Base-by-base conservation (phyloP, 1,140 invertebrate genomes). In the Temnothorax nylanderi region DNA sequence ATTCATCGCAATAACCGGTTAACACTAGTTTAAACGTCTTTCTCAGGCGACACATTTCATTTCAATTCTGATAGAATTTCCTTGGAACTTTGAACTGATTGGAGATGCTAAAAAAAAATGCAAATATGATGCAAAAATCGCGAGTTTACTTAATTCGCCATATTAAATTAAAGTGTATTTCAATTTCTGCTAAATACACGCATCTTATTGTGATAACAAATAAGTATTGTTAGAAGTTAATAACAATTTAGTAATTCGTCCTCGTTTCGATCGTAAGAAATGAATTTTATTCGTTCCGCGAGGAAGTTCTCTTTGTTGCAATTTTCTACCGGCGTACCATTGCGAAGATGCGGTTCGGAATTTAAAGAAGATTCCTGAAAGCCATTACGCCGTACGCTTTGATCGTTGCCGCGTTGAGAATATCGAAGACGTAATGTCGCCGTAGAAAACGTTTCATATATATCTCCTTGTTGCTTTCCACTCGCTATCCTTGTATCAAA, bases 311-410 rank as follows among this genome's bases (percentile, higher is more conserved):
- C 80, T 60, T 75, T 82, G 80, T 47, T 16, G 18, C 49, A 72
- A 60, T 74, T 75, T 32, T 74, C 67, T 47, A 56, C 34, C 10
- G 4, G 8, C 16, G n/a, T 26, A 56, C n/a, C n/a, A 0, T 47
- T n/a, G 10, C 51, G 21, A 81, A 81, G 69, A 60, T 74, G 54
- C 44, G 51, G 54, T 21, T 60, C 41, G 54, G 69, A 74, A 58
- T 74, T 60, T 84, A 84, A 84, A 74, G 44, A 60, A 74, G 69
- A 74, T 74, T 47, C 56, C 18, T 34, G 54, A 82, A 74, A 74
- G 80, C 41, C 56, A 75, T 84, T 84, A 84, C 32, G 21, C 7
- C 18, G 41, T 26, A 26, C 32, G 11, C 80, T 84, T 84, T 84
- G 80, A 84, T 84, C 80, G 37, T 49, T 37, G 54, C 54, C 44